Evolutionary conservation across 2,113 vertebrate genomes (phyloP), one percentile per base, ranked within the genome.

Genomic region (Pedetes capensis): DNA sequence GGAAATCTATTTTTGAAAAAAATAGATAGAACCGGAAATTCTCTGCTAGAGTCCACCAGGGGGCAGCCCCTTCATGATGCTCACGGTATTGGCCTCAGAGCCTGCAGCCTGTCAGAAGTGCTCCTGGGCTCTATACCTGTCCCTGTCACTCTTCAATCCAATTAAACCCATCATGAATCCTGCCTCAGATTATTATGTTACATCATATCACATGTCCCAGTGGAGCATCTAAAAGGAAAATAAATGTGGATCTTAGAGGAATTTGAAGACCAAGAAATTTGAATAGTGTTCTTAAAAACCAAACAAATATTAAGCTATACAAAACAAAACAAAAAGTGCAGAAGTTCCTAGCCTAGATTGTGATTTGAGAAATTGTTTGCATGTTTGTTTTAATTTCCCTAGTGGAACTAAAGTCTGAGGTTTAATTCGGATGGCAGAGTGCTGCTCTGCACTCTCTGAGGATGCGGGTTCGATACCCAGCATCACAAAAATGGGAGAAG

Each of bases 31-130:
- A 47, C 74, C 18, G 47, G 63, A 86, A 95, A 91, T 89, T 83
- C 82, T 93, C 91, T 71, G n/a, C 79, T 49, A 49, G 82, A 87
- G 49, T 66, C 86, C 93, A 93, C 91, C 69, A 94, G 89, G 86
- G 93, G 95, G 83, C 96, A 96, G 79, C 61, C 78, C 64, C 82
- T 59, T 44, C 34, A 32, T 66, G 79, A 57, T 8, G 39, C 72
- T 82, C 84, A 8, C 37, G 32, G 68, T n/a, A 0, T n/a, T 82
- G 75, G 11, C 49, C 34, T 64, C 51, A 1, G 76, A 90, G 49
- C 5, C 51, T 27, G 17, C 10, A 14, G 49, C 51, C 25, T 34
- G 49, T 66, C 6, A 17, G 32, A 42, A 68, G 57, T 4, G 29
- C 64, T 55, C 61, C 72, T 34, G 39, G 25, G 61, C 6, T 44